Base-by-base conservation (phyloP, 2,888 invertebrate genomes). In the Pardosa pseudoannulata region DNA sequence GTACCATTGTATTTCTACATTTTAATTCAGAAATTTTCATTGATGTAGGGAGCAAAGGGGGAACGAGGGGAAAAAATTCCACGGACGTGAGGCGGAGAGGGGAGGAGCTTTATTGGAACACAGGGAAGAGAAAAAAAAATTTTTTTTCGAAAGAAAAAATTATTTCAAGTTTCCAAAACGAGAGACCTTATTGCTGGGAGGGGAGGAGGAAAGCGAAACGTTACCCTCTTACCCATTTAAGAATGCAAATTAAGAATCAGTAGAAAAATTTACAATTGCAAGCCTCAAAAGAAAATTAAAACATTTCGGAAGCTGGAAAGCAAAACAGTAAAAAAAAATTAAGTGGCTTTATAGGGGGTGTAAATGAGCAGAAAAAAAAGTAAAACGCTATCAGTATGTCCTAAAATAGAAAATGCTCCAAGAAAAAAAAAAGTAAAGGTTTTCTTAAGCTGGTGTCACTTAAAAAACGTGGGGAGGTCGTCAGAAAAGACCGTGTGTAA, bases 181-280 rank as follows among this genome's bases (percentile, higher is more conserved):
- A 13, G 41, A 13, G 16, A 46, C 9, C 2, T 46, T 46, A 46
- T 46, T 46, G 41, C 41, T 11, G 6, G 41, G 56, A 56, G 56
- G 56, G 56, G 19, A 56, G 56, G 23, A 23, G 36, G n/a, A n/a
- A n/a, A 36, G 9, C 5, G 5, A 36, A 7, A 3, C 23, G 3
- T 23, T 5, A 13, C 41, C 2, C 56, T 23, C 56, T 56, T 5
- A 56, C 56, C 19, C 19, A 56, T 56, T 56, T 56, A 56, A 56
- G 56, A 56, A 56, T 56, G 56, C 23, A 56, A 56, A 56, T 56
- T 56, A 56, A 56, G 56, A 56, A 56, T 56, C 56, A 23, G 23
- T 56, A 56, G 56, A 23, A 56, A 56, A 56, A 56, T 56, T 23
- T 56, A 23, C 56, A 56, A 56, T 56, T 46, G 56, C 1, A 56